Base-by-base conservation (phyloP, 2,888 invertebrate genomes). In the Lasioglossum malachurum region DNA sequence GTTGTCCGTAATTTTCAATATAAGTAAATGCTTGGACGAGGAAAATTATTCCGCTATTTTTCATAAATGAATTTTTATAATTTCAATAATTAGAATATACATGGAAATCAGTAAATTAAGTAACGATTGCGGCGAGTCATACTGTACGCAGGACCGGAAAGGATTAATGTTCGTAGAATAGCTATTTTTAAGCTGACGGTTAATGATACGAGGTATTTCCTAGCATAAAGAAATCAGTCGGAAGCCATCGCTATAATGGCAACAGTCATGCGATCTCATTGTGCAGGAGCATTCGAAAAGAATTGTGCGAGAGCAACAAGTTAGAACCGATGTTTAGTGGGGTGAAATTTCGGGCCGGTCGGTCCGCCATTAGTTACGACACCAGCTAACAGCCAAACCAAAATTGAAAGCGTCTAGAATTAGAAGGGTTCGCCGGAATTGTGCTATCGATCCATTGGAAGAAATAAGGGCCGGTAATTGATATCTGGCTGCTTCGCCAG, bases 401-500 rank as follows among this genome's bases (percentile, higher is more conserved):
- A 60, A 86, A 86, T 87, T 57, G 75, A 74, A 78, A 75, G 44
- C 16, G 73, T 46, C 67, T 76, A 67, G 80, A 49, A 82, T 74
- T 77, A 31, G 35, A 44, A 46, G 74, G 71, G 49, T 53, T 49
- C 76, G 57, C 53, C 12, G 74, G 38, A 84, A 81, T 27, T 49
- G 27, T 75, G 73, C 44, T 19, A 23, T 35, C 31, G 81, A 87
- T 84, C 79, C 79, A n/a, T 77, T 71, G 77, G 23, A 74, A 80
- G 69, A 87, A 90, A 86, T 89, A 82, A 67, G 67, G 82, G 75
- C 46, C 79, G 76, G 72, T 82, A 79, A 81, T 86, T 84, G 82
- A 79, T 89, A 88, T 89, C 91, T 82, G 53, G 89, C 57, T 86
- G 75, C 80, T 89, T 90, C 85, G 76, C 84, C 76, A 23, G 82